Conservation (phyloP, 2,113 vertebrate genomes). For the Daboia siamensis region DNA sequence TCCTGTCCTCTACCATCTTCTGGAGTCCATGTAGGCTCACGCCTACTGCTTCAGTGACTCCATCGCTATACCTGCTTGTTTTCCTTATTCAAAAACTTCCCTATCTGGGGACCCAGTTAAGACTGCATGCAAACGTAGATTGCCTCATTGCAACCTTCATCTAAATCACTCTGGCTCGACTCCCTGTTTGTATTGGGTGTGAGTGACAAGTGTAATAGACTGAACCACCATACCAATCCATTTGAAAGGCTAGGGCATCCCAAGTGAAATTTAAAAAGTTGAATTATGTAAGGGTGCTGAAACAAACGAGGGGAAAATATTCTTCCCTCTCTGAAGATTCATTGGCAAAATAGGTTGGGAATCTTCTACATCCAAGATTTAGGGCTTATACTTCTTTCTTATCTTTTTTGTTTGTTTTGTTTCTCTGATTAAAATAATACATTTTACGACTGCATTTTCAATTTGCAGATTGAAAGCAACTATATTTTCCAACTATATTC, state of each 20-base stretch:
- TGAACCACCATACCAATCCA: background rate
- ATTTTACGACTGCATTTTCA: background rate
- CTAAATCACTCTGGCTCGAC: background rate
- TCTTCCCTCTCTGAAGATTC: background rate
- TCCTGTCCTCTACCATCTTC: no score
- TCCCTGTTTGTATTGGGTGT: background rate
- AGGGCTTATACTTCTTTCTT: background rate
- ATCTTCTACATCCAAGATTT: background rate
- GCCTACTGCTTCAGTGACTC: no score
- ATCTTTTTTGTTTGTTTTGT: background rate
- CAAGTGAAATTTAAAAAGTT: background rate
- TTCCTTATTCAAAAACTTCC: background rate
- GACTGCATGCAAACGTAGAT: background rate
- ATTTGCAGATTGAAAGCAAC: background rate
- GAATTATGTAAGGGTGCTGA: no score
- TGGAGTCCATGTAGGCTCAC: no score
- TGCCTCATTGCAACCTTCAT: background rate
- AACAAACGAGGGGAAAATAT: background rate
- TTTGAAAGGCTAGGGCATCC: background rate
- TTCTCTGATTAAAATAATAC: background rate
- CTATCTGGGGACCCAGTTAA: background rate
- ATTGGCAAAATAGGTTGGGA: background rate
- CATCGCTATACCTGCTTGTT: background rate
- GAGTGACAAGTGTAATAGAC: background rate
- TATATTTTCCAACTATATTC: background rate